A percentile compares a stretch with the other conserved stretches of the same genome.
phyloP scores from a whole-genome alignment of 2,797 vertebrate genomes.

The Garrulus glandarius region DNA sequence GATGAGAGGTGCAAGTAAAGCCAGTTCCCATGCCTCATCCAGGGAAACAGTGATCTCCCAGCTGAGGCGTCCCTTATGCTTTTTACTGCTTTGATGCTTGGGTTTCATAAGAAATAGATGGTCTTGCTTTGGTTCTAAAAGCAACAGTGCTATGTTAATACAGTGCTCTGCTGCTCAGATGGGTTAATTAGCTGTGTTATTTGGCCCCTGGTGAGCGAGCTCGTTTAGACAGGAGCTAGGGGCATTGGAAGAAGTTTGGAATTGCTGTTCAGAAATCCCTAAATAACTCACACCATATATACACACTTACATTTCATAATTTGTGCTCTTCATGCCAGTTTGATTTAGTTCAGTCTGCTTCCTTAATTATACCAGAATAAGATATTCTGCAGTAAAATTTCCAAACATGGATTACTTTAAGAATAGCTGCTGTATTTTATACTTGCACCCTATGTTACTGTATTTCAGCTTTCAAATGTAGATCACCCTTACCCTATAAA shows the following conservation, averaged over 20 bases:
- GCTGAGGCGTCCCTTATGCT: not conserved
- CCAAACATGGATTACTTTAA: not conserved
- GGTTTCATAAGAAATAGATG: not conserved
- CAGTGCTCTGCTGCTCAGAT: not conserved
- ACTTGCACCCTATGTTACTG: not conserved
- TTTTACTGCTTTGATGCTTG: not conserved
- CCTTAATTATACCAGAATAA: not conserved
- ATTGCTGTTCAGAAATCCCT: not conserved
- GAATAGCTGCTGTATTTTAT: not conserved
- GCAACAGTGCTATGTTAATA: not conserved
- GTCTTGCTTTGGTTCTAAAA: not conserved
- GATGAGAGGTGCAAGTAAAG: not conserved
- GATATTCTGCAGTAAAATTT: not conserved
- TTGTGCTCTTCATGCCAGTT: not conserved
- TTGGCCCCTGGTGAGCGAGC: not conserved
- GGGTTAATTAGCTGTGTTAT: not conserved
- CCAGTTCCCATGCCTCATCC: not conserved
- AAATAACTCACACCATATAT: not conserved
- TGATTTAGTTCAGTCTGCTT: not conserved
- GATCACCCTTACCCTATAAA: not conserved
- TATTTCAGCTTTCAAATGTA: not conserved
- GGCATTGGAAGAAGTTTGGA: not conserved
- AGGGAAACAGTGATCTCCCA: not conserved
- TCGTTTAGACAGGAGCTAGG: not conserved
- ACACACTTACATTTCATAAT: not conserved